phyloP scores from a whole-genome alignment of 2,888 invertebrate species.

The Cryptocheilus praepositus region DNA sequence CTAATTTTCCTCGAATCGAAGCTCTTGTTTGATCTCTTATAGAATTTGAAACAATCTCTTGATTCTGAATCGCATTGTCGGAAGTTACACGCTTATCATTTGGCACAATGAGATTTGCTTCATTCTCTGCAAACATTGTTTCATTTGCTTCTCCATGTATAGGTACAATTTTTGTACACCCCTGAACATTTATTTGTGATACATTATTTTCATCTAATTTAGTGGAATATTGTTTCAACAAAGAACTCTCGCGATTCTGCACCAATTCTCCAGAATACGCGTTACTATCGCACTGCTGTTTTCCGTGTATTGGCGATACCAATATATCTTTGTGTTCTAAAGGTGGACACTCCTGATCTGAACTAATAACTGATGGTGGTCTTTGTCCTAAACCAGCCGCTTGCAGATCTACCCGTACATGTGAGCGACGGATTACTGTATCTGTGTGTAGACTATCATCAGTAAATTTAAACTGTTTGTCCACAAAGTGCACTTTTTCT shows the following conservation, averaged over 20 bases:
- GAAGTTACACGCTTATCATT: slow-evolving; percentile 49
- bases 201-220: slow-evolving; percentile 36
- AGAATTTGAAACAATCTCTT: slow-evolving; percentile 66
- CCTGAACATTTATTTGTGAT: slow-evolving; percentile 56
- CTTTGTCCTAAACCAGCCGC: slow-evolving; percentile 80
- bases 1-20: slow-evolving; percentile 63
- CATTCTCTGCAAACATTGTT: slow-evolving; percentile 49
- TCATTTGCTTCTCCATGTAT: slow-evolving; percentile 43
- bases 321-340: slow-evolving; percentile 67
- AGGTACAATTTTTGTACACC: slow-evolving; percentile 30
- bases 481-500: slow-evolving; percentile 57
- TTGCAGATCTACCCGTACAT: slow-evolving; percentile 80
- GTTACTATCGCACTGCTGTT: slow-evolving; percentile 15
- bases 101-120: slow-evolving; percentile 45
- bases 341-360: slow-evolving; percentile 68
- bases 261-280: no score
- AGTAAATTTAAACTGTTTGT: slow-evolving; percentile 63
- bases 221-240: slow-evolving; percentile 31
- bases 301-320: slow-evolving; percentile 40
- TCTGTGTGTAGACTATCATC: slow-evolving; percentile 64
- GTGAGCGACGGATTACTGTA: slow-evolving; percentile 70
- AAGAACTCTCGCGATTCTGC: slow-evolving; percentile 7
- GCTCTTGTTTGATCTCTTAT: slow-evolving; percentile 69
- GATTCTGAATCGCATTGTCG: slow-evolving; percentile 51
- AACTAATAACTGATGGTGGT: slow-evolving; percentile 82